Conservation (phyloP, 2,888 invertebrate species). For the Blastobasis adustella region DNA sequence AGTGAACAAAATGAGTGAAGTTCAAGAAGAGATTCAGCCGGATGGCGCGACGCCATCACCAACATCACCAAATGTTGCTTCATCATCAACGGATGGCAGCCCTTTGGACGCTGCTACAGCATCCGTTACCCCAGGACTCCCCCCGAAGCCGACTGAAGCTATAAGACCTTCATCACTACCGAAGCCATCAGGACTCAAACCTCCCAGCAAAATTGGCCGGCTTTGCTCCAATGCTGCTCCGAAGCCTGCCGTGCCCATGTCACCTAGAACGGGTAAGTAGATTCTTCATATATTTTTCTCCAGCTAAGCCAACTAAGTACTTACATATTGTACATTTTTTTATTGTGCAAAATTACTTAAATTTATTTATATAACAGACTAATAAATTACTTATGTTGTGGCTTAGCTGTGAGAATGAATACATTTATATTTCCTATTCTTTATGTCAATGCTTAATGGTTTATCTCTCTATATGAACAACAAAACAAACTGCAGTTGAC, state of each 20-base stretch:
- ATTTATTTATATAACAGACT: no score
- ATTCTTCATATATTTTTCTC: conserved; percentile 2
- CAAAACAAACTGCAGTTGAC: conserved; percentile 62
- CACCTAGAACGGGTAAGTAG: conserved; percentile 70
- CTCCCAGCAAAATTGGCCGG: conserved; percentile 80
- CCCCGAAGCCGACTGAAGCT: conserved; percentile 35
- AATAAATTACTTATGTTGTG: no score
- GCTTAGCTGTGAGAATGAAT: no score
- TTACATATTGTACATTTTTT: no score
- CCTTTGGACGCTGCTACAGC: conserved; percentile 39
- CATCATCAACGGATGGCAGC: conserved; percentile 45
- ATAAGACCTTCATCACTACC: conserved; percentile 54
- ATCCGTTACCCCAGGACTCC: conserved; percentile 20
- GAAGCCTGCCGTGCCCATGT: conserved; percentile 79
- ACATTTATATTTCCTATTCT: no score
- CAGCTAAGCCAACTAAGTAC: not conserved
- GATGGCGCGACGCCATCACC: conserved; percentile 31
- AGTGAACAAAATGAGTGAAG: conserved; percentile 60
- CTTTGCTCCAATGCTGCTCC: conserved; percentile 77
- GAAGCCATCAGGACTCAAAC: conserved; percentile 78
- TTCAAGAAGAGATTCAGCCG: conserved; percentile 34
- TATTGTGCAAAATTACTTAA: no score
- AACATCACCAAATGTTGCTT: conserved; percentile 35
- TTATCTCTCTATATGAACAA: not conserved
- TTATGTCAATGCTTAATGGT: not conserved